Evolutionary conservation across 2,888 invertebrate species (phyloP), one percentile per base, ranked within the genome.

Genomic region (Apodemia mormo): DNA sequence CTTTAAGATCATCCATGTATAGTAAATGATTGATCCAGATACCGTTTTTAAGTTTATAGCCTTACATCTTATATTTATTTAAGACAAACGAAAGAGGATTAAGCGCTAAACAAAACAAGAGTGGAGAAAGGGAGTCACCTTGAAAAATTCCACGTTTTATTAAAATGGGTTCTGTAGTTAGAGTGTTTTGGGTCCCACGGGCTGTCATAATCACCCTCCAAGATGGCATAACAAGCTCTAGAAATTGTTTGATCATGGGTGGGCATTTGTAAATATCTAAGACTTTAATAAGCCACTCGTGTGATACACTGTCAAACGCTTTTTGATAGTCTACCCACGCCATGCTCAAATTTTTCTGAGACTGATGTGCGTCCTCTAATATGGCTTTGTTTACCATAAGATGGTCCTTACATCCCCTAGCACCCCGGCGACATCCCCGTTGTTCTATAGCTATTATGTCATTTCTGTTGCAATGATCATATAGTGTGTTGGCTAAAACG

Each of bases 311-410:
- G 22, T 56, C 56, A 22, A 56, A 56, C n/a, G 56, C 56, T 22
- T 56, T 56, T 22, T n/a, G 56, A 56, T 56, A 56, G 8, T 29
- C 56, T 22, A 56, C 8, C 56, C 56, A 56, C n/a, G 22, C 56
- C 56, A 22, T 56, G 22, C 56, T 56, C 22, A 56, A 29, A n/a
- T 56, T 56, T 29, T 56, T 56, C 56, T 56, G 56, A 0, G 56
- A 56, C 2, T 56, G 56, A 56, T 56, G 56, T 22, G 56, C 22
- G n/a, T 56, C 56, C 22, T 56, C 56, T 8, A 56, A 56, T 22
- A 73, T 70, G 1, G 70, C 67, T 52, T 72, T 75, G 22, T 72
- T 74, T 0, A 75, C 29, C 71, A 75, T 75, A 10, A 75, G 67
- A 22, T 75, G 71, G 29, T 74, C 68, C 49, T 73, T 72, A 40